Evolutionary conservation across 2,888 invertebrate genomes (phyloP).

Genomic region (Formica aserva): DNA sequence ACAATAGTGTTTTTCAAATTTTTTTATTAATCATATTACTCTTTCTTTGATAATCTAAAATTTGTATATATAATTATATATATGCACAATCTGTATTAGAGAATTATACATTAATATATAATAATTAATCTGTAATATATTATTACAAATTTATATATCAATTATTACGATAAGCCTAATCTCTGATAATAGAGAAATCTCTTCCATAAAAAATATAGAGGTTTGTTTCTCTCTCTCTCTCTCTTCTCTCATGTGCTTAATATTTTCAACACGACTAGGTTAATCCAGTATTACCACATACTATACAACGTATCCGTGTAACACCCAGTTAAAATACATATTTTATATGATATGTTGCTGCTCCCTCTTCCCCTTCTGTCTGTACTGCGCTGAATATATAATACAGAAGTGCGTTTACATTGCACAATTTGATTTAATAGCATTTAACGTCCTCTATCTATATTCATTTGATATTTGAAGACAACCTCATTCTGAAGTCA

Average conservation of each 20-base stretch:
- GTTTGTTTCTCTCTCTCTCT: not conserved
- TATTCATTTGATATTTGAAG: conserved; percentile 28
- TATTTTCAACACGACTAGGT: not conserved
- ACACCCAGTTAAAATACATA: conserved; percentile 11
- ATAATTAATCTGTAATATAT: conserved; percentile 16
- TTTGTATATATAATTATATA: not conserved
- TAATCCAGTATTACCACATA: not conserved
- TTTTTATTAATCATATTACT: not conserved
- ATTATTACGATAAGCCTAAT: conserved; percentile 10
- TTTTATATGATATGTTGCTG: conserved; percentile 9
- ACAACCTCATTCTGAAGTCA: not conserved
- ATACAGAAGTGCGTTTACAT: conserved; percentile 8
- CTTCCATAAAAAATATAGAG: not conserved
- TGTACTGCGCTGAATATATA: not conserved
- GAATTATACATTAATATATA: conserved; percentile 31
- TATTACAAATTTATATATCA: conserved; percentile 10
- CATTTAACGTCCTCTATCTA: conserved; percentile 9
- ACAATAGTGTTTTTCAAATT: not conserved
- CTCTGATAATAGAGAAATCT: not conserved
- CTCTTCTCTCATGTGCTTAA: not conserved
- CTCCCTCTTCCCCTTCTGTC: not conserved
- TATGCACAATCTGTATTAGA: not conserved
- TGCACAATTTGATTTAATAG: conserved; percentile 33
- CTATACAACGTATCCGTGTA: not conserved
- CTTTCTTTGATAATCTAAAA: conserved; percentile 5